Conservation (phyloP, 2,888 invertebrate species). For the Rhamphomyia laevipes region DNA sequence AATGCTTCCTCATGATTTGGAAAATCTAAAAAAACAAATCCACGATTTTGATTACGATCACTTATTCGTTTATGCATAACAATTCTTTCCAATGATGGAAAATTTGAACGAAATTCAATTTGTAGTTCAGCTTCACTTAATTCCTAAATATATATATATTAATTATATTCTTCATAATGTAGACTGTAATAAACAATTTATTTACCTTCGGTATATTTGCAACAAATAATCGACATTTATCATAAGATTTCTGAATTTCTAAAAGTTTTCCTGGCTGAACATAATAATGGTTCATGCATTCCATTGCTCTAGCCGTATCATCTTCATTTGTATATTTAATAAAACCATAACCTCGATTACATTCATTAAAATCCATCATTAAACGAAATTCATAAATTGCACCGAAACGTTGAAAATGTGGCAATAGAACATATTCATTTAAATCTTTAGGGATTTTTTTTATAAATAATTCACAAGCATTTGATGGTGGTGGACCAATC, state of each 20-base stretch:
- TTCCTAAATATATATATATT: conserved; percentile 2
- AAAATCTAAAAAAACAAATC: conserved; percentile 26
- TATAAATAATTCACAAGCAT: conserved; percentile 24
- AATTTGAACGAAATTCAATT: conserved; percentile 17
- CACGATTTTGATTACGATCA: conserved; percentile 17
- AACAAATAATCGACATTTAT: conserved; percentile 25
- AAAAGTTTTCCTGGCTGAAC: conserved; percentile 18
- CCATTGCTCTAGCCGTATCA: conserved; percentile 23
- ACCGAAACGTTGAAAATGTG: conserved; percentile 24
- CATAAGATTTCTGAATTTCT: conserved; percentile 24
- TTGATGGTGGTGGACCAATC: conserved; percentile 22
- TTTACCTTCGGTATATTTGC: conserved; percentile 24
- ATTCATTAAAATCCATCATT: conserved; percentile 24
- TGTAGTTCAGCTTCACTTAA: conserved; percentile 22
- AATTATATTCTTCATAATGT: too few relatives aligned
- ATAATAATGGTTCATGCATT: conserved; percentile 23
- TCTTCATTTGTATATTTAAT: conserved; percentile 23
- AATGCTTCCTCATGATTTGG: conserved; percentile 23
- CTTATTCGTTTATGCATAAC: conserved; percentile 8
- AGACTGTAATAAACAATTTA: too few relatives aligned
- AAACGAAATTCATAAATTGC: conserved; percentile 26
- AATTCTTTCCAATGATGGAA: conserved; percentile 22
- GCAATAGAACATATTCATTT: conserved; percentile 19
- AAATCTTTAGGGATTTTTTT: conserved; percentile 22
- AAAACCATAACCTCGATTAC: conserved; percentile 25